phyloP scores from a whole-genome alignment of 2,888 invertebrate species.

The Margaritifera margaritifera region DNA sequence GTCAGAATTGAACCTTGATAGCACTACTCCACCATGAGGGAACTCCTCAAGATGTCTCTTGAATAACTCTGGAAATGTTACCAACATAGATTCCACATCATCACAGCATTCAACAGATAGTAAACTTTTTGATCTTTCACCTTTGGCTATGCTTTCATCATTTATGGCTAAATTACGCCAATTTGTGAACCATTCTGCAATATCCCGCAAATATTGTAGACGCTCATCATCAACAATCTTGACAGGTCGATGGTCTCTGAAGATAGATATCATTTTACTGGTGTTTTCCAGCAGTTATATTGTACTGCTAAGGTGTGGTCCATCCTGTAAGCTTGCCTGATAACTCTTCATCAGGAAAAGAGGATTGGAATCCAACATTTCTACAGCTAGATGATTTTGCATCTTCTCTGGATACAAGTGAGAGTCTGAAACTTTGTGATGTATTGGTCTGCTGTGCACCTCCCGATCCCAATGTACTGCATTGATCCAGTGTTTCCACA shows the following conservation, averaged over 20 bases:
- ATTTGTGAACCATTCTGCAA: slow-evolving; percentile 10
- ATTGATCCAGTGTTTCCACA: slow-evolving; percentile 17
- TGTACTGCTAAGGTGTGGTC: slow-evolving; percentile 2
- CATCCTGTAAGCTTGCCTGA: too few relatives aligned
- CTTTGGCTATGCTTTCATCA: not conserved
- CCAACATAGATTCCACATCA: slow-evolving; percentile 4
- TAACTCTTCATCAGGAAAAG: slow-evolving; percentile 9
- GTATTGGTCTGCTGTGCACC: slow-evolving; percentile 1
- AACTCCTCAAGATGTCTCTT: too few relatives aligned
- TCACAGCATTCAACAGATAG: slow-evolving; percentile 9
- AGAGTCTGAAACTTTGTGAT: slow-evolving; percentile 10
- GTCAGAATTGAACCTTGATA: too few relatives aligned
- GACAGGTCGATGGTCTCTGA: slow-evolving; percentile 7
- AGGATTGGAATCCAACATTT: slow-evolving; percentile 11
- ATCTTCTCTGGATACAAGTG: slow-evolving; percentile 19
- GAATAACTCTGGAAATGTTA: slow-evolving; percentile 11
- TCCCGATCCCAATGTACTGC: not conserved
- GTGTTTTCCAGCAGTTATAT: slow-evolving; percentile 12
- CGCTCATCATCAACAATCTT: slow-evolving; percentile 4
- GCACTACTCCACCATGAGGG: too few relatives aligned
- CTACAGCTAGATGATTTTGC: slow-evolving; percentile 16
- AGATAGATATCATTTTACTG: slow-evolving; percentile 10
- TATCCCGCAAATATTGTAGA: not conserved
- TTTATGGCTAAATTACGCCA: slow-evolving; percentile 10
- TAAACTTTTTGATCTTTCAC: slow-evolving; percentile 3